Percentiles rank a stretch among this genome's conserved stretches.
phyloP scores from a whole-genome alignment of 2,797 vertebrate species.

The Morelia viridis region DNA sequence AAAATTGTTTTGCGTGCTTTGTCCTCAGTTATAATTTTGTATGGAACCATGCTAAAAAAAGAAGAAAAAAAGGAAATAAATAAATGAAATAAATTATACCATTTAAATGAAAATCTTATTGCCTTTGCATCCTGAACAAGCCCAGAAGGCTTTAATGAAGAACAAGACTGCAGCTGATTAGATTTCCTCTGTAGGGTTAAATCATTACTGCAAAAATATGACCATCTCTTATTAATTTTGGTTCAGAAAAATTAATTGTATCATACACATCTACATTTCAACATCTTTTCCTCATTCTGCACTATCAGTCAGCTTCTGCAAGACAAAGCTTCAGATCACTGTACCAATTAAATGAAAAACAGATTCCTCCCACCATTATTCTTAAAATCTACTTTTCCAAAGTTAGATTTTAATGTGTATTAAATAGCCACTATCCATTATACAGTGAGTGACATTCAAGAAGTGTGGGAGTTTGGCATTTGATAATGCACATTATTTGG shows the following conservation, averaged over 20 bases:
- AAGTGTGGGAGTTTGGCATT: background rate
- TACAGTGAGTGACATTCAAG: background rate
- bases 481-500: background rate
- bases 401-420: background rate
- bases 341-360: background rate
- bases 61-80: background rate
- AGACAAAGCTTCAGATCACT: background rate
- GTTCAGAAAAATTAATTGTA: background rate
- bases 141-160: background rate
- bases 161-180: background rate
- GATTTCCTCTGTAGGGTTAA: constrained; percentile 28
- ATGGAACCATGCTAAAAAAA: constrained; percentile 37
- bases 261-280: background rate
- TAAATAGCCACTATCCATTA: constrained; percentile 8
- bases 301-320: background rate
- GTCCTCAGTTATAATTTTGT: constrained; percentile 49
- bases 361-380: background rate
- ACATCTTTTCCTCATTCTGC: background rate
- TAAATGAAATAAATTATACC: constrained; percentile 48
- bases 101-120: background rate
- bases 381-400: background rate
- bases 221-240: background rate
- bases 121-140: constrained; percentile 35
- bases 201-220: background rate
- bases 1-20: constrained; percentile 43